Evolutionary conservation across 2,113 vertebrate species (phyloP), one percentile per base, ranked within the genome.

Genomic region (Antechinus flavipes): DNA sequence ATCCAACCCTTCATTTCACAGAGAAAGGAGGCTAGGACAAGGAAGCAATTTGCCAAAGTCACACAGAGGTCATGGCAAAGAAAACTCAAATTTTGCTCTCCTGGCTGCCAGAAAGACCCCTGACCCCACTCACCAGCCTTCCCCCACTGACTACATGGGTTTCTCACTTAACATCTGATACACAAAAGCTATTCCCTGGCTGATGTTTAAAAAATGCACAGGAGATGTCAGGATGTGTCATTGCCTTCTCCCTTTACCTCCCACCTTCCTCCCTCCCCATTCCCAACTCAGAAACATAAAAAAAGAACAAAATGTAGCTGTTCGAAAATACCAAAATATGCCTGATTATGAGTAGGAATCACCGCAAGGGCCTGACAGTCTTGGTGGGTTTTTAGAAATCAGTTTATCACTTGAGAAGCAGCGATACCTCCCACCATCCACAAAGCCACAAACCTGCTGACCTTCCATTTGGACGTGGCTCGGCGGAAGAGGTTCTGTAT

Each of bases 381-480:
- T 84, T 22, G 61, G 4, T 76, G 68, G 61, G 27, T 35, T 68
- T 35, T 35, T 68, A 68, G 35, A 35, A 68, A 14, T 35, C 30
- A 35, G 61, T 14, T 11, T 12, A 16, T 35, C 11, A 2, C 58
- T 61, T 68, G 30, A 35, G 27, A 68, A 35, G 30, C 30, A 68
- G 61, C 3, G 1, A 11, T 0, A 53, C 54, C 22, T 61, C 54
- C 47, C 52, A 93, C 25, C 94, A 1, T 25, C 55, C 56, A 91
- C 8, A 76, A 30, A n/a, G 0, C 26, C 1, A 22, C 35, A 91
- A 93, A 25, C 42, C 68, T 56, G 94, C 97, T 96, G 98, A 99
- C 99, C 98, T 99, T 99, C 99, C 99, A 99, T 97, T 99, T 99
- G 8, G 99, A 98, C 76, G 98, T 99, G 47, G 99, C 99, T 95